phyloP scores from a whole-genome alignment of 2,113 vertebrate species.

The Tyto alba region DNA sequence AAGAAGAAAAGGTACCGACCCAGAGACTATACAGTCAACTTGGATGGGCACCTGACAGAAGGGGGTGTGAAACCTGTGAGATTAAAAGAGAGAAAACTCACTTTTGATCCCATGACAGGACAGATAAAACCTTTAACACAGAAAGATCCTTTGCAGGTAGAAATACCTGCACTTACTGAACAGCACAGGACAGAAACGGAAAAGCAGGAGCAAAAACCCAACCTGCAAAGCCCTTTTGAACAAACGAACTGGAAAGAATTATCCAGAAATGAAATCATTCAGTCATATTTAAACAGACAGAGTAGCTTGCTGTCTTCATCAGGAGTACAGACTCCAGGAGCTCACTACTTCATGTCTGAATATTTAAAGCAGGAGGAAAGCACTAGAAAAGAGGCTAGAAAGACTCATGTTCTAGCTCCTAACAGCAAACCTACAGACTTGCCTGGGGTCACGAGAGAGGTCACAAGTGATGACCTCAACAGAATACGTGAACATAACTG shows the following conservation, averaged over 20 bases:
- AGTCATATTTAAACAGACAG: constrained; percentile 91
- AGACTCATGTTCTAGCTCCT: constrained; percentile 78
- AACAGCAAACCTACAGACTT: constrained; percentile 73
- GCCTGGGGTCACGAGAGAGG: constrained; percentile 83
- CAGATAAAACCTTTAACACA: constrained; percentile 85
- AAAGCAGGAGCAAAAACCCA: constrained; percentile 74
- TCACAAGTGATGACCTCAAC: constrained; percentile 78
- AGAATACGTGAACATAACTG: constrained; percentile 82
- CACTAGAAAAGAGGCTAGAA: constrained; percentile 72
- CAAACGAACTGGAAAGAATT: constrained; percentile 93
- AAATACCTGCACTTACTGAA: constrained; percentile 68
- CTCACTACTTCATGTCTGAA: constrained; percentile 86
- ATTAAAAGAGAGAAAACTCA: constrained; percentile 91
- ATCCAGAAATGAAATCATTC: constrained; percentile 90
- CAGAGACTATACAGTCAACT: constrained; percentile 76
- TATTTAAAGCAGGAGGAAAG: constrained; percentile 86
- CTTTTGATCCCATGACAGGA: constrained; percentile 88
- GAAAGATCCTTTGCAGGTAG: constrained; percentile 77
- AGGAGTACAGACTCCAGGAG: constrained; percentile 80
- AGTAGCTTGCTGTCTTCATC: constrained; percentile 88
- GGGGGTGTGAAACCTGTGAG: constrained; percentile 80
- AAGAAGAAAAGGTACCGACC: constrained; percentile 84
- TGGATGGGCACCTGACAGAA: constrained; percentile 76
- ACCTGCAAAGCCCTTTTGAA: constrained; percentile 84
- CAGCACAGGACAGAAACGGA: constrained; percentile 81